Evolutionary conservation across 37 sponge, comb jelly and placozoan genomes (phyloP), one percentile per base, ranked within the genome.

Genomic region (Trichoplax adhaerens): DNA sequence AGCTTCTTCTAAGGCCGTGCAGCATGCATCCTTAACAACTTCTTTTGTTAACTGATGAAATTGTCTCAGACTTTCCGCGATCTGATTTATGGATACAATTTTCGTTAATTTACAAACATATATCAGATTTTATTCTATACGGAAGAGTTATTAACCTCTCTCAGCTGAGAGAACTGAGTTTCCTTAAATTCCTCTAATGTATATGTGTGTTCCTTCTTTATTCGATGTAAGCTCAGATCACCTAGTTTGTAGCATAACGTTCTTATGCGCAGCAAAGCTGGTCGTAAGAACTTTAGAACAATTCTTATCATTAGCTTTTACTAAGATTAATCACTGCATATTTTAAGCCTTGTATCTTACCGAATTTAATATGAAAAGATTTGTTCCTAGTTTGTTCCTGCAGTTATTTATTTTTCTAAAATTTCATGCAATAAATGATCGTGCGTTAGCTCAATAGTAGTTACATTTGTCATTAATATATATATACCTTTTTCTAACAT

Each of bases 141-240:
- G 12, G 10, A 10, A 60, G 12, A 10, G 0, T 3, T 47, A 61
- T 75, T 77, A 64, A 94, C 95, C 76, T 90, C 65, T 48, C 75
- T 68, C 70, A 94, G 70, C 62, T 87, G 86, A 57, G 75, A 73
- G 66, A 86, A 61, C 68, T 94, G 95, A 70, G 76, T 84, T 2
- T 69, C 76, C 77, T 80, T 79, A 70, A 94, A 94, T 65, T 94
- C 87, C 5, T 88, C 87, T 65, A 94, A 85, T 10, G 82, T 79
- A 66, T 94, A 94, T 2, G 95, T 94, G 59, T 89, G 75, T 50
- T 72, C 79, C 52, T 77, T 68, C 8, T 88, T 79, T 56, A 94
- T 83, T 54, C 81, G 83, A 79, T 86, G 75, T 52, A 86, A 84
- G 55, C 76, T 66, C 50, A 57, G 74, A 59, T 86, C 78, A 47